Evolutionary conservation across 2,888 invertebrate species (phyloP), one percentile per base, ranked within the genome.

Genomic region (Drosophila aldrichi): DNA sequence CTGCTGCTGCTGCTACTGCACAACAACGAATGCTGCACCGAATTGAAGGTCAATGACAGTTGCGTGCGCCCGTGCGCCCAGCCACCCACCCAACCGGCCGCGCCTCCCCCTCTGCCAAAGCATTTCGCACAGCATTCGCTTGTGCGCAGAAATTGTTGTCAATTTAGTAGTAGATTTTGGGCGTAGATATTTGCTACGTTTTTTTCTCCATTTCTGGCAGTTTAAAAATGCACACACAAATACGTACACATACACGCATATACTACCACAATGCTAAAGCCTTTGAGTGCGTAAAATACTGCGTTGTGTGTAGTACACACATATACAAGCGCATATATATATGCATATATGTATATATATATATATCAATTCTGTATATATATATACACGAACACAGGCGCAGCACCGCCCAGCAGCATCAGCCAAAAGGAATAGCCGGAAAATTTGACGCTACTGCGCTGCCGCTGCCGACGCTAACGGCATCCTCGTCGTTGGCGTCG

Each of bases 41-140:
- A 77, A 81, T 84, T 84, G 83, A 84, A 84, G 83, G 83, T 88
- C 83, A 84, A 84, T 84, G 83, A 84, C 83, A 84, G 83, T 88
- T 88, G 83, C 89, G 87, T 83, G 83, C 78, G 75, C 87, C 81
- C 44, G 43, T 9, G 55, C 49, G 12, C 34, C 36, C 36, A 36
- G 10, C 8, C 43, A 18, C 38, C 49, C 48, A n/a, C 40, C 29
- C 34, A 44, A 12, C 5, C 40, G 40, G n/a, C 40, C 55, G 18
- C 44, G 18, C 44, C 61, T 46, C 63, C 22, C 40, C 64, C 61
- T 51, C 22, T 6, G 16, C 38, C 56, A 56, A 44, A 52, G 54
- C 68, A 61, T 72, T 68, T 66, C 48, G 65, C 46, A 48, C 82
- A 70, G 77, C 72, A 51, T 71, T 79, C 43, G 88, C 89, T 83